A percentile compares a stretch with the other conserved stretches of the same genome.
Conservation (phyloP, 2,888 invertebrate genomes). For the Acleris laterana region DNA sequence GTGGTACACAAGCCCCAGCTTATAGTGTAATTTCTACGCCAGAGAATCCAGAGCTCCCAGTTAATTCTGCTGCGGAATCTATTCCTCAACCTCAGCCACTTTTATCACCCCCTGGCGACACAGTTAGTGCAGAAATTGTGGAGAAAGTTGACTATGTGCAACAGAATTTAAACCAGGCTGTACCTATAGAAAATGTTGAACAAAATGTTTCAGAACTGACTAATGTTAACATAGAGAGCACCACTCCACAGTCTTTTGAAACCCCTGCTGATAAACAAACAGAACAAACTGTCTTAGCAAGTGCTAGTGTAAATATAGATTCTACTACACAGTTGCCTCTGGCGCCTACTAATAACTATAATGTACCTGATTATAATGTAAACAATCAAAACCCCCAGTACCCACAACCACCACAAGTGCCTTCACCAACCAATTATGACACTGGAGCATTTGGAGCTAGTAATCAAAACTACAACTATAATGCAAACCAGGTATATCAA, state of each 20-base stretch:
- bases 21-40: background rate
- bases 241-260: slow-evolving; percentile 44
- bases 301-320: slow-evolving; percentile 44
- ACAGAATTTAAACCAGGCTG: slow-evolving; percentile 46
- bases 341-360: slow-evolving; percentile 30
- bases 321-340: slow-evolving; percentile 41
- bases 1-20: background rate
- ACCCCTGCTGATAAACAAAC: slow-evolving; percentile 18
- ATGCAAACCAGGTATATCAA: slow-evolving; percentile 21
- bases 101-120: slow-evolving; percentile 45
- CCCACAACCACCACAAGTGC: slow-evolving; percentile 32
- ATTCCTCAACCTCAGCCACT: slow-evolving; percentile 42
- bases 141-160: slow-evolving; percentile 50
- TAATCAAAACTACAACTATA: slow-evolving; percentile 31
- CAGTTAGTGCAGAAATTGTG: slow-evolving; percentile 24
- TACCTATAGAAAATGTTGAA: slow-evolving; percentile 49
- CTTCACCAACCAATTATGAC: slow-evolving; percentile 34
- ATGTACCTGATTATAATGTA: slow-evolving; percentile 14
- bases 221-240: slow-evolving; percentile 42
- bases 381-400: slow-evolving; percentile 24
- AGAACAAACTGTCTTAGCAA: slow-evolving; percentile 13
- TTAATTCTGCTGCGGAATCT: slow-evolving; percentile 17
- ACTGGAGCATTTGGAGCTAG: slow-evolving; percentile 35
- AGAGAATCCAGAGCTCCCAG: slow-evolving; percentile 22
- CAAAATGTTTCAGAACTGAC: slow-evolving; percentile 51